A percentile compares a stretch with the other conserved stretches of the same genome.
phyloP scores from a whole-genome alignment of 1,140 invertebrate genomes.

The Macrobrachium nipponense region DNA sequence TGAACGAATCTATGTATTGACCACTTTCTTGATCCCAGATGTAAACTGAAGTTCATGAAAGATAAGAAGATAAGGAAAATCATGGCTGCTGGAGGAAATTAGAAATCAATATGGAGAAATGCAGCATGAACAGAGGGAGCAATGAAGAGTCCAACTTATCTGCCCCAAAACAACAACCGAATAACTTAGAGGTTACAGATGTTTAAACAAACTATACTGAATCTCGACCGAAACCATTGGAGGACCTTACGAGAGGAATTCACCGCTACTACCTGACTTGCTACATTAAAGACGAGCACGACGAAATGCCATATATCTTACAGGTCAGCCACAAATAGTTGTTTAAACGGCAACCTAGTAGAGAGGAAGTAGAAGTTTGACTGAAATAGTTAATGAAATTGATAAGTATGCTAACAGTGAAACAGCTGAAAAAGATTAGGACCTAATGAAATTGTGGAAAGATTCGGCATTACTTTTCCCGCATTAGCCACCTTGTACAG shows the following conservation, averaged over 20 bases:
- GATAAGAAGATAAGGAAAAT: not conserved
- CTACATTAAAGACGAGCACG: slow-evolving; percentile 22
- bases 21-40: slow-evolving; percentile 2
- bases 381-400: slow-evolving; percentile 17
- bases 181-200: not conserved
- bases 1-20: slow-evolving; percentile 17
- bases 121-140: not conserved
- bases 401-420: slow-evolving; percentile 22
- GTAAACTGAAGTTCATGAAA: not conserved
- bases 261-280: slow-evolving; percentile 19
- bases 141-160: slow-evolving; percentile 8
- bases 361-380: too few relatives aligned
- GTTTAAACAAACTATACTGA: not conserved
- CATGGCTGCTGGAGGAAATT: not conserved
- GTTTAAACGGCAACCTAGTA: too few relatives aligned
- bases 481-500: slow-evolving; percentile 14
- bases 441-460: slow-evolving; percentile 20
- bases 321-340: too few relatives aligned
- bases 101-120: not conserved
- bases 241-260: slow-evolving; percentile 18
- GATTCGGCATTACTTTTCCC: slow-evolving; percentile 13
- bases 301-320: too few relatives aligned
- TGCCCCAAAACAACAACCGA: not conserved
- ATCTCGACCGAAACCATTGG: slow-evolving; percentile 1
- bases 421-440: slow-evolving; percentile 30